phyloP scores from a whole-genome alignment of 1,140 invertebrate species.

The Oncopodura yosiiana region DNA sequence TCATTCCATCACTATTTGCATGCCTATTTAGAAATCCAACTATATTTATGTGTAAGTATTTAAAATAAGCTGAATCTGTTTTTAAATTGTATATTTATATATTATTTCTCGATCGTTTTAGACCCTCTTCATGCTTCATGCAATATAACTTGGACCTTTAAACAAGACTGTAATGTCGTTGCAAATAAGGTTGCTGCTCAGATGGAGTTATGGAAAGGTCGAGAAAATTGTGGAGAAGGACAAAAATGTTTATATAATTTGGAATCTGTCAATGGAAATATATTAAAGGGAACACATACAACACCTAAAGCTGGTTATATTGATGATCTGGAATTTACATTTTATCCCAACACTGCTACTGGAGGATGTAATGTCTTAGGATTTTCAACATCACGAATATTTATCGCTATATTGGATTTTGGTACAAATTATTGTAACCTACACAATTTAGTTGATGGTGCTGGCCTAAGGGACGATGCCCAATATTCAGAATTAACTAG shows the following conservation, averaged over 20 bases:
- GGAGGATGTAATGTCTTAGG: conserved; percentile 40
- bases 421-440: conserved; percentile 48
- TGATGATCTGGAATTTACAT: conserved; percentile 42
- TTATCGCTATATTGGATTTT: conserved; percentile 45
- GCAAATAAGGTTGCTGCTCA: conserved; percentile 31
- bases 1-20: too few relatives aligned
- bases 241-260: conserved; percentile 42
- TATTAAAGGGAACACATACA: conserved; percentile 39
- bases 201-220: conserved; percentile 37
- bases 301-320: conserved; percentile 41
- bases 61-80: too few relatives aligned
- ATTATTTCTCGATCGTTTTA: too few relatives aligned
- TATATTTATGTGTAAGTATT: conserved; percentile 24
- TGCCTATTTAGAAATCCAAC: conserved; percentile 28
- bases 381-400: conserved; percentile 41
- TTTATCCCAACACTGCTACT: conserved; percentile 31
- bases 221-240: conserved; percentile 37
- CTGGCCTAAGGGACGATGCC: conserved; percentile 37
- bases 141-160: conserved; percentile 32
- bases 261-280: conserved; percentile 27
- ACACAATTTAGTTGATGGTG: conserved; percentile 43
- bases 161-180: conserved; percentile 17
- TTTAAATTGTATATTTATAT: too few relatives aligned
- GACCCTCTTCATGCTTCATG: conserved; percentile 30
- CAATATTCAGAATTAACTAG: conserved; percentile 41